Evolutionary conservation across 2,113 vertebrate species (phyloP), one percentile per base, ranked within the genome.

Genomic region (Pyrgilauda ruficollis): DNA sequence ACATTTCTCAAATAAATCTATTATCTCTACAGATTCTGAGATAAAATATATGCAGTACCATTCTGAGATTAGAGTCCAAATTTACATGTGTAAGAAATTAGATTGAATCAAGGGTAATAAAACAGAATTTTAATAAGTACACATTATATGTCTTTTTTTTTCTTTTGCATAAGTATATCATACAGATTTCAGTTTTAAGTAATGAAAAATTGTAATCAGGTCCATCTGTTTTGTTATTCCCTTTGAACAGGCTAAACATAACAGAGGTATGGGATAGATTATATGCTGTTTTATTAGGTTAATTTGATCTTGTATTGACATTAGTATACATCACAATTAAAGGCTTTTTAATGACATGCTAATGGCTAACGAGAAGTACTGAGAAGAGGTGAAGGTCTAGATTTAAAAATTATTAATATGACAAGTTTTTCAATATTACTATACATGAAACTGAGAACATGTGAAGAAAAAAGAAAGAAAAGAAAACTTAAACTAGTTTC

Each of bases 301-400:
- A 94, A 95, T 89, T 80, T 75, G 53, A 76, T 69, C 63, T 46
- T 74, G 28, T 74, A 88, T 83, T 91, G 58, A 44, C 70, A 90
- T 83, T 77, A 58, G 23, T 37, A 76, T 33, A 55, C 0, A 3
- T 76, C 84, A 91, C 79, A 94, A 91, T 73, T 93, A 96, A 96
- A 91, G 23, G 9, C 7, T 87, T 97, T 95, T 94, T 93, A 96
- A 94, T 87, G 56, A 46, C 30, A 66, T 53, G 43, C 41, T 90
- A 91, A 92, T 68, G 56, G 87, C 72, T 82, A 81, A 89, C 44
- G 72, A 76, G 56, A 76, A 93, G 55, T 53, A 66, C 18, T 9
- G 9, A 72, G 47, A 44, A 61, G 17, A 22, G 19, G 33, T 37
- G 52, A 94, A 81, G 31, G 27, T 3, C 50, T 75, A 24, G 44